These are phyloP conservation scores for Rugalucina vietnamica DNA, from an alignment of 2,888 invertebrate genomes.

Conservation along the genomic window DNA sequence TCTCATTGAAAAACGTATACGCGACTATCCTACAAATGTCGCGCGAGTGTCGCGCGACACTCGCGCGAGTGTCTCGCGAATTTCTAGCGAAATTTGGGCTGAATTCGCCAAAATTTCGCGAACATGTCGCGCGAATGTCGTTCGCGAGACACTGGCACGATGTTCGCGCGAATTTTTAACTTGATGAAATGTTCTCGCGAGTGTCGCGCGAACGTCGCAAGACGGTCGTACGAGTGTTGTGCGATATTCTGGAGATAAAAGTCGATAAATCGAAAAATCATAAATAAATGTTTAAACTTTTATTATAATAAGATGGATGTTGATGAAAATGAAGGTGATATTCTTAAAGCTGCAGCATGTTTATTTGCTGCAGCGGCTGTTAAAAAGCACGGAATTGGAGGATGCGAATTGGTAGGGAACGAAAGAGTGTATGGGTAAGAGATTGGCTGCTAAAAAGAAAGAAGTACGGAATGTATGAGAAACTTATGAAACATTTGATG, in stretches of 20 bases:
- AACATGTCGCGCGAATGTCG: too few relatives aligned
- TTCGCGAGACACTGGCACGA: background rate
- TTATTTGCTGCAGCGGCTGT: background rate
- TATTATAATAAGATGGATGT: background rate
- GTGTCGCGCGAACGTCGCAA: background rate
- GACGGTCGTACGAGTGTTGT: background rate
- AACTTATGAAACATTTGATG: slow-evolving; percentile 5
- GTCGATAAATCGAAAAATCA: background rate
- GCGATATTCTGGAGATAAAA: background rate
- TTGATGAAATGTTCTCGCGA: too few relatives aligned
- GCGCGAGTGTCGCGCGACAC: too few relatives aligned
- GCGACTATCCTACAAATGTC: too few relatives aligned
- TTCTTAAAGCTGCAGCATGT: background rate
- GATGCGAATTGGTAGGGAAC: background rate
- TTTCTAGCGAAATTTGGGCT: too few relatives aligned
- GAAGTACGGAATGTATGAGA: slow-evolving; percentile 5
- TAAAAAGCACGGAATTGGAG: background rate
- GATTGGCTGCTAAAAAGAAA: background rate
- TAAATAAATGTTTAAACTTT: too few relatives aligned
- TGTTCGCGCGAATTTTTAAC: background rate
- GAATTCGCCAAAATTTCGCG: too few relatives aligned
- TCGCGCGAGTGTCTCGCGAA: too few relatives aligned
- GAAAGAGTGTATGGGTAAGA: slow-evolving; percentile 2
- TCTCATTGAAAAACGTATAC: too few relatives aligned
- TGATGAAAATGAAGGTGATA: background rate